A percentile compares a stretch with the other conserved stretches of the same genome.
Evolutionary conservation across 2,888 invertebrate genomes (phyloP).

Genomic region (Lasioglossum villosulum): DNA sequence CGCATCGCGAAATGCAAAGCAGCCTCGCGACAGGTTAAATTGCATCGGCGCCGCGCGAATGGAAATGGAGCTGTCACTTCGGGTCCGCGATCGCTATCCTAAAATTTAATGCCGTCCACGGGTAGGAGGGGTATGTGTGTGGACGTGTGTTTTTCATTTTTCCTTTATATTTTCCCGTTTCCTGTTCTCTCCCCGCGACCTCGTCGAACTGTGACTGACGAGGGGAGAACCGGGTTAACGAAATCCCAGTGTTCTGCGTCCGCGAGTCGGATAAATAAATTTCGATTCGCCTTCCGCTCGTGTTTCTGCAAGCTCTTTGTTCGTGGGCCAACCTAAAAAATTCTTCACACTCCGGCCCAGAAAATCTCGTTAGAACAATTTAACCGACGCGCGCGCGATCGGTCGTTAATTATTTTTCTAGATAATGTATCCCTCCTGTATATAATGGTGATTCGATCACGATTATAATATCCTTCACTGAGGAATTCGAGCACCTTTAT

Average conservation of each 20-base stretch:
- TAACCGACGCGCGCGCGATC: neutral
- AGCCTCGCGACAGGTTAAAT: slow-evolving; percentile 45
- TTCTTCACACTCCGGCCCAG: neutral
- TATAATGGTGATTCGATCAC: neutral
- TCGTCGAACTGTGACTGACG: slow-evolving; percentile 12
- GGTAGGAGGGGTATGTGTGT: neutral
- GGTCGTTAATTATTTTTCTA: neutral
- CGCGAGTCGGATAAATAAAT: slow-evolving; percentile 25
- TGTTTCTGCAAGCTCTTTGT: slow-evolving; percentile 9
- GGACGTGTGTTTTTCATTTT: neutral
- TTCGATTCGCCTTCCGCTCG: neutral
- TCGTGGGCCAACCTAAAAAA: neutral
- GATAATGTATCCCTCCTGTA: neutral
- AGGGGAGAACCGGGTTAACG: slow-evolving; percentile 16
- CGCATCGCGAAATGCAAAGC: slow-evolving; percentile 43
- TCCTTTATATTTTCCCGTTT: neutral
- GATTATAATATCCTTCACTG: neutral
- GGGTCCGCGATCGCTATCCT: slow-evolving; percentile 23
- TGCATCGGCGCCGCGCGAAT: slow-evolving; percentile 38
- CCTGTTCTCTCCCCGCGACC: neutral
- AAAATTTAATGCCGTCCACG: slow-evolving; percentile 48
- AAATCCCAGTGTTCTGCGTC: slow-evolving; percentile 6
- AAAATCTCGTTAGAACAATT: neutral
- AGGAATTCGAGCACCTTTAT: neutral
- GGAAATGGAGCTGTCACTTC: slow-evolving; percentile 59